Conservation (phyloP, 92 coral and sea anemone genomes). For the Umimayanthus chanpuru region DNA sequence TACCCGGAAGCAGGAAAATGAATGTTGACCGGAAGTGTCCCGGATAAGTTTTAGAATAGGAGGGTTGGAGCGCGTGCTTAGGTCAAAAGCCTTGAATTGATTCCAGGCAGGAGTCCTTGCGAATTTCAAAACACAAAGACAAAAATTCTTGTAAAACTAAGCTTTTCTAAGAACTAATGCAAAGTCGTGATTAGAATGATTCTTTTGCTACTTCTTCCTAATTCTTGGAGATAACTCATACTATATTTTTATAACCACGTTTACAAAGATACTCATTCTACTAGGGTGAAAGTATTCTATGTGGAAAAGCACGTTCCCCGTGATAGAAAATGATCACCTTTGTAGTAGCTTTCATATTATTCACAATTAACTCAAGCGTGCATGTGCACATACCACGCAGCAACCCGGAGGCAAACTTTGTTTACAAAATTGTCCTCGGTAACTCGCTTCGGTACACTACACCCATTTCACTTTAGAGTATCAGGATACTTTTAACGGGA, state of each 20-base stretch:
- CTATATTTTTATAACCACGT: background rate
- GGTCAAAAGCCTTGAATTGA: background rate
- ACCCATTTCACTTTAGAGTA: no score
- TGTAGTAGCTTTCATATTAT: background rate
- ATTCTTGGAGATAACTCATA: background rate
- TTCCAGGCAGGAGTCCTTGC: background rate
- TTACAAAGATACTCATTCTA: no score
- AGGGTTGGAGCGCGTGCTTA: background rate
- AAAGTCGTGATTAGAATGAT: background rate
- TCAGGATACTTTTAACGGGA: background rate
- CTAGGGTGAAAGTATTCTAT: background rate
- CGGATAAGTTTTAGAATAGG: background rate
- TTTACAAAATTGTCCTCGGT: background rate
- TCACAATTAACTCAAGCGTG: background rate
- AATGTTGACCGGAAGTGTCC: background rate
- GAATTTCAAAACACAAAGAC: background rate
- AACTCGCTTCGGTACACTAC: background rate
- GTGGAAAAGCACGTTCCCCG: background rate
- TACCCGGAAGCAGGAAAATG: background rate
- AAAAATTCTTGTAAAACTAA: no score
- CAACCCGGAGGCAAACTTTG: background rate
- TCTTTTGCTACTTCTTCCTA: background rate
- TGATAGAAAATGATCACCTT: no score
- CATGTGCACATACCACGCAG: background rate
- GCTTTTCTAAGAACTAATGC: background rate